A percentile compares a stretch with the other conserved stretches of the same genome.
Evolutionary conservation across 2,888 invertebrate genomes (phyloP).

Genomic region (Schrankia costaestrigalis): DNA sequence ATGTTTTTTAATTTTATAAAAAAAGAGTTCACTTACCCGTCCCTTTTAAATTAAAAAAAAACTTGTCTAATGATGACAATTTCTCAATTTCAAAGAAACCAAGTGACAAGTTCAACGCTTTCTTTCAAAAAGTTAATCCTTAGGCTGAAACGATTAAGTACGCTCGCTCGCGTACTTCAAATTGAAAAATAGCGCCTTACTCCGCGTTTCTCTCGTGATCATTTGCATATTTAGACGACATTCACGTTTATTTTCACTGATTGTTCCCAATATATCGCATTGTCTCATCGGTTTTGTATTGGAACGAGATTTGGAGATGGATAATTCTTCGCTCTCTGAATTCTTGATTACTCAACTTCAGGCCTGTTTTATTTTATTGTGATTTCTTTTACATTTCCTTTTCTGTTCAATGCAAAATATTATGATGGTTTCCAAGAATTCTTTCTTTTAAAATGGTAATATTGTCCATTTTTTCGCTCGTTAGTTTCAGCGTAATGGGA

Average conservation of each 20-base stretch:
- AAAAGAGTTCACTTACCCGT: too few relatives aligned
- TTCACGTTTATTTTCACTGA: constrained; percentile 28
- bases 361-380: background rate
- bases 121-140: constrained; percentile 29
- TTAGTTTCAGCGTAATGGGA: too few relatives aligned
- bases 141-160: constrained; percentile 40
- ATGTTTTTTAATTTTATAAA: too few relatives aligned
- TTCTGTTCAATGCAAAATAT: background rate
- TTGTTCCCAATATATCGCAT: constrained; percentile 27
- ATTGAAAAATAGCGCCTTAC: constrained; percentile 43
- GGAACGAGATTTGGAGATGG: constrained; percentile 17
- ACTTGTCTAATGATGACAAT: too few relatives aligned
- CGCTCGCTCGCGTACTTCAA: constrained; percentile 31
- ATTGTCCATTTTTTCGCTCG: too few relatives aligned
- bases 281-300: constrained; percentile 31
- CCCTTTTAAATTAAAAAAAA: too few relatives aligned
- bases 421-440: too few relatives aligned
- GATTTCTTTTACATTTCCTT: background rate
- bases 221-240: constrained; percentile 46
- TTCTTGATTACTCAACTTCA: constrained; percentile 17
- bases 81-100: background rate
- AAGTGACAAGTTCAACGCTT: constrained; percentile 10
- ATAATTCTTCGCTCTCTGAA: constrained; percentile 17
- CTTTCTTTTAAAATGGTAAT: too few relatives aligned
- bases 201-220: constrained; percentile 35